These are phyloP conservation scores for Gryllus bimaculatus DNA, from an alignment of 1,140 invertebrate genomes.

Conservation along the genomic window DNA sequence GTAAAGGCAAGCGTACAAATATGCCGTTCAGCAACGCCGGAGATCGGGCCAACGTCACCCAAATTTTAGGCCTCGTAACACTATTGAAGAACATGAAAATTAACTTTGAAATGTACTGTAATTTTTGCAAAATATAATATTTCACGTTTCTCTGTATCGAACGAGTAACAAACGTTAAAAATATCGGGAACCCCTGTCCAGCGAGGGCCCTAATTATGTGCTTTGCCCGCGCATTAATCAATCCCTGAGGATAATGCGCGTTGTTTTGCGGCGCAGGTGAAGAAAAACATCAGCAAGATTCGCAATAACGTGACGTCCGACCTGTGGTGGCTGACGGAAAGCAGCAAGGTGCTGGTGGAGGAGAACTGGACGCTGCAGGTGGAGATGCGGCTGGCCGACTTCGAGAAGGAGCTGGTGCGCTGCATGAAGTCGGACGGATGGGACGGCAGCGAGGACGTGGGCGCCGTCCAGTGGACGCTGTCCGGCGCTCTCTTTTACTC, in stretches of 20 bases:
- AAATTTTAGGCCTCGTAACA: too few species aligned
- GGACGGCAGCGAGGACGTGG: constrained; percentile 74
- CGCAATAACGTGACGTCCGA: constrained; percentile 64
- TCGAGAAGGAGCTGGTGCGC: constrained; percentile 69
- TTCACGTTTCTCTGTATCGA: neutral
- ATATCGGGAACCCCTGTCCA: neutral
- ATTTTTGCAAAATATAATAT: too few species aligned
- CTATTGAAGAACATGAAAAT: too few species aligned
- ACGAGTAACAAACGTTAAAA: neutral
- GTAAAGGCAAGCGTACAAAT: too few species aligned
- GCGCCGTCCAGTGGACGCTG: constrained; percentile 78
- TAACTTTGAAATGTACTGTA: too few species aligned
- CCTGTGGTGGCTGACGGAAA: constrained; percentile 67
- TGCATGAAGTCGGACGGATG: constrained; percentile 84
- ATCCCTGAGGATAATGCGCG: neutral
- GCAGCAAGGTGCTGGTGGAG: constrained; percentile 50
- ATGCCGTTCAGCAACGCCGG: too few species aligned
- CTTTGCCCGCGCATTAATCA: neutral
- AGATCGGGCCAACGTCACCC: too few species aligned
- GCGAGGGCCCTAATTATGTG: neutral
- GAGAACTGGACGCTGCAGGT: constrained; percentile 61
- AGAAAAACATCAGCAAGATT: constrained; percentile 61
- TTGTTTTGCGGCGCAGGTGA: constrained; percentile 48
- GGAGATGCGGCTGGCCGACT: constrained; percentile 51
- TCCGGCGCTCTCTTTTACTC: constrained; percentile 90